phyloP scores from a whole-genome alignment of 2,888 invertebrate genomes.

The Platyscelio sp. region DNA sequence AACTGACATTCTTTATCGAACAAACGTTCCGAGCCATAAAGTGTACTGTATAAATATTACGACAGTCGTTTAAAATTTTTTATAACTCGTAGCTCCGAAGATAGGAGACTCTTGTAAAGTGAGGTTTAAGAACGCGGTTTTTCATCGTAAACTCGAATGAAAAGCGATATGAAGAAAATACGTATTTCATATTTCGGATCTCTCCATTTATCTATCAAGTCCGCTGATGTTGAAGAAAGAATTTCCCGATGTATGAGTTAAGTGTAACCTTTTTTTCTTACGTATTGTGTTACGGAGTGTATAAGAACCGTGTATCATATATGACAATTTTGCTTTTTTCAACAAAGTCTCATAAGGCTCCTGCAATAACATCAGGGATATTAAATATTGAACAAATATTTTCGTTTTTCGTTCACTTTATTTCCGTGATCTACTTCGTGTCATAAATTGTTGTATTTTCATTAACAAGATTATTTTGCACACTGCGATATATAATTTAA shows the following conservation, averaged over 20 bases:
- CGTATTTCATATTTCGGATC: constrained; percentile 69
- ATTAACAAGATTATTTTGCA: no score
- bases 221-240: constrained; percentile 60
- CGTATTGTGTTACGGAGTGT: constrained; percentile 34
- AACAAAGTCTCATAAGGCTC: no score
- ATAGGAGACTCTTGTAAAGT: constrained; percentile 63
- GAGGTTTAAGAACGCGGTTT: constrained; percentile 64
- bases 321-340: constrained; percentile 29
- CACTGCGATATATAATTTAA: no score
- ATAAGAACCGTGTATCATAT: constrained; percentile 24
- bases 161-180: constrained; percentile 70
- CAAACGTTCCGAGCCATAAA: constrained; percentile 41
- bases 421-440: no score
- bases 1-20: constrained; percentile 46
- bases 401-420: no score
- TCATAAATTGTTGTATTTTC: no score
- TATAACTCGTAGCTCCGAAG: constrained; percentile 54
- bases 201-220: constrained; percentile 70
- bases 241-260: constrained; percentile 42
- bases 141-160: constrained; percentile 67
- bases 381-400: no score
- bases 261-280: constrained; percentile 47
- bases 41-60: constrained; percentile 57
- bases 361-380: no score
- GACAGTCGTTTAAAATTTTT: constrained; percentile 62